These are phyloP conservation scores for Boulengeromyrus knoepffleri DNA, from an alignment of 2,113 vertebrate genomes.

Conservation along the genomic window DNA sequence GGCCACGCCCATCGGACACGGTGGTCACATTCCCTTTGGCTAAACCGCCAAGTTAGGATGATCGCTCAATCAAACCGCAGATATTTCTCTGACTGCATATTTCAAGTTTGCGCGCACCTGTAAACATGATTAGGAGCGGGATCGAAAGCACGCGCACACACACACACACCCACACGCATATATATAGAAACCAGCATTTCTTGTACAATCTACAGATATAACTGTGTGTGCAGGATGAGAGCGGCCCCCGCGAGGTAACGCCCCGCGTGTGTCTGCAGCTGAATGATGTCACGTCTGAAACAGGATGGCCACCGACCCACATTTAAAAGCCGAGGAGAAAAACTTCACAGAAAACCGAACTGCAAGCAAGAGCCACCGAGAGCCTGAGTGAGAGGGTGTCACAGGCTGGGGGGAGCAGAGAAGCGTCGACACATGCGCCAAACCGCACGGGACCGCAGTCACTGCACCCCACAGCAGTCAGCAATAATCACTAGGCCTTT, in stretches of 20 bases:
- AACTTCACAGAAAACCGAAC: background rate
- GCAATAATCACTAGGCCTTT: background rate
- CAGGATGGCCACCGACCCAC: background rate
- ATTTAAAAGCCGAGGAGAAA: background rate
- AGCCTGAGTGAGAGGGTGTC: background rate
- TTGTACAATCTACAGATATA: background rate
- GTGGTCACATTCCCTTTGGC: background rate
- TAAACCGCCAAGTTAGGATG: background rate
- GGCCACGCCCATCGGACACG: background rate
- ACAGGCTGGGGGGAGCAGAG: background rate
- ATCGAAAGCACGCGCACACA: background rate
- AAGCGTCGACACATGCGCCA: background rate
- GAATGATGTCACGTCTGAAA: background rate
- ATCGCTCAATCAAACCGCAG: background rate
- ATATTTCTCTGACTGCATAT: conserved; percentile 1
- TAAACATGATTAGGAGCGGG: background rate
- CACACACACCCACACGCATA: background rate
- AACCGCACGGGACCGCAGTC: background rate
- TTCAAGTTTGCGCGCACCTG: conserved; percentile 20
- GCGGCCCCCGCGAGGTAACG: background rate
- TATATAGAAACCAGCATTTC: background rate
- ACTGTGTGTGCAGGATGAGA: background rate
- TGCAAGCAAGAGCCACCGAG: background rate
- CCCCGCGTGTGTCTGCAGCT: background rate
- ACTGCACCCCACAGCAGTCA: conserved; percentile 18